Conservation (phyloP, 1,140 invertebrate species). For the Aricia agestis region DNA sequence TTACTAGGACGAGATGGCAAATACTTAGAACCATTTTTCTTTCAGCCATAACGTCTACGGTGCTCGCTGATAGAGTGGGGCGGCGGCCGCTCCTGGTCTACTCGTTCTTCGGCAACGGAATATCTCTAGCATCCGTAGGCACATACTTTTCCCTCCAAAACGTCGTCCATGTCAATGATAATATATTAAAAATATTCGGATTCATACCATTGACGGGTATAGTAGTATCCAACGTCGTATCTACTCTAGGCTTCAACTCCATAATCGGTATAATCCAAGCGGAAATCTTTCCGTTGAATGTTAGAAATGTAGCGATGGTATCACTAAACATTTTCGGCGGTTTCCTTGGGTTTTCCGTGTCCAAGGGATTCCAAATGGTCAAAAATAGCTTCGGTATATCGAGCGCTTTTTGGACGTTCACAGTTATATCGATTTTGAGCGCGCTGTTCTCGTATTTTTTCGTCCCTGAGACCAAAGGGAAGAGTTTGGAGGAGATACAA, state of each 20-base stretch:
- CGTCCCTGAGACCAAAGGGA: conserved; percentile 85
- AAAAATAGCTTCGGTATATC: conserved; percentile 67
- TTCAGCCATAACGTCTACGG: conserved; percentile 78
- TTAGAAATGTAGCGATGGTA: conserved; percentile 76
- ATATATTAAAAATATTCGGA: conserved; percentile 46
- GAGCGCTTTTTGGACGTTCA: conserved; percentile 74
- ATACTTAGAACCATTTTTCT: conserved; percentile 22
- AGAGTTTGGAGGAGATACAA: conserved; percentile 81
- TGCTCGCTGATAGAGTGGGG: conserved; percentile 85
- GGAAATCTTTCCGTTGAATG: conserved; percentile 78
- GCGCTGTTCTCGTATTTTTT: conserved; percentile 75
- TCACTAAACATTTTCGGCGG: conserved; percentile 56
- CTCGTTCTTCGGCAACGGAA: conserved; percentile 74
- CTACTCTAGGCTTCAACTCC: conserved; percentile 76
- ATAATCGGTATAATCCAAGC: conserved; percentile 77
- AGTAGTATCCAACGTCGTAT: conserved; percentile 74
- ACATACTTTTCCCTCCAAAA: conserved; percentile 72
- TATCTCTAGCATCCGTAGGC: conserved; percentile 64
- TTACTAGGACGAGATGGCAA: too few species aligned
- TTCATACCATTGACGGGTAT: conserved; percentile 74
- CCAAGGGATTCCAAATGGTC: conserved; percentile 72
- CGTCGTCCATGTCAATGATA: conserved; percentile 34
- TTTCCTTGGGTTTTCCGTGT: conserved; percentile 65
- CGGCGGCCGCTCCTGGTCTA: conserved; percentile 81
- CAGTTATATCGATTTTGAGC: conserved; percentile 63